A percentile compares a stretch with the other conserved stretches of the same genome.
Conservation (phyloP, 1,140 invertebrate species). For the Dinothrombium tinctorium region DNA sequence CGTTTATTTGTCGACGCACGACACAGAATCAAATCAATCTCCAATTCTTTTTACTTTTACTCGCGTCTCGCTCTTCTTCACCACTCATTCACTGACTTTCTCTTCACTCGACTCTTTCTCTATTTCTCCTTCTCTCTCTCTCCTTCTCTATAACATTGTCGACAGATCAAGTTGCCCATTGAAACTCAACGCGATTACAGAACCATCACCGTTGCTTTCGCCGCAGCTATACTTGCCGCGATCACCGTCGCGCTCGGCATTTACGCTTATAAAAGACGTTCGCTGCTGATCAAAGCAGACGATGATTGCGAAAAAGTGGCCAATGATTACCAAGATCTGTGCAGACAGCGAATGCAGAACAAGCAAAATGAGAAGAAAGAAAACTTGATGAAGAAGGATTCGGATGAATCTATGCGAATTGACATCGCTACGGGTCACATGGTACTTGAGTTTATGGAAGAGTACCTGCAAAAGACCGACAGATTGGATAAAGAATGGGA, state of each 20-base stretch:
- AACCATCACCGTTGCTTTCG: too few relatives aligned
- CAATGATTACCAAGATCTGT: constrained; percentile 46
- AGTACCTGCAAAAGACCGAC: constrained; percentile 74
- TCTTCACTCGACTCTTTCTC: neutral
- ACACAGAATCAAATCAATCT: too few relatives aligned
- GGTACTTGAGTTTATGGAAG: constrained; percentile 98
- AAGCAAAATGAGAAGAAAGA: constrained; percentile 34
- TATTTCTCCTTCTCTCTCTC: neutral
- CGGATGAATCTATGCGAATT: constrained; percentile 26
- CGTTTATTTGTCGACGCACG: too few relatives aligned
- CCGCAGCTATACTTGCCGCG: too few relatives aligned
- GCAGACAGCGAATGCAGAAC: constrained; percentile 72
- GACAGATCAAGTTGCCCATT: neutral
- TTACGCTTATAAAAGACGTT: neutral
- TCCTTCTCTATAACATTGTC: neutral
- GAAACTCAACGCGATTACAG: neutral
- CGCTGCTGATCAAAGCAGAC: neutral
- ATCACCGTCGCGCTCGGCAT: neutral
- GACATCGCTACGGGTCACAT: constrained; percentile 98
- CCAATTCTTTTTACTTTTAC: too few relatives aligned
- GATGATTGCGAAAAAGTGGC: neutral
- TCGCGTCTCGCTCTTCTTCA: too few relatives aligned
- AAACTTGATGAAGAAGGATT: neutral
- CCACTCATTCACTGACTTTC: neutral
- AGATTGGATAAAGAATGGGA: constrained; percentile 89